Evolutionary conservation across 2,797 vertebrate species (phyloP), one percentile per base, ranked within the genome.

Genomic region (Hapalemur alaotrensis): DNA sequence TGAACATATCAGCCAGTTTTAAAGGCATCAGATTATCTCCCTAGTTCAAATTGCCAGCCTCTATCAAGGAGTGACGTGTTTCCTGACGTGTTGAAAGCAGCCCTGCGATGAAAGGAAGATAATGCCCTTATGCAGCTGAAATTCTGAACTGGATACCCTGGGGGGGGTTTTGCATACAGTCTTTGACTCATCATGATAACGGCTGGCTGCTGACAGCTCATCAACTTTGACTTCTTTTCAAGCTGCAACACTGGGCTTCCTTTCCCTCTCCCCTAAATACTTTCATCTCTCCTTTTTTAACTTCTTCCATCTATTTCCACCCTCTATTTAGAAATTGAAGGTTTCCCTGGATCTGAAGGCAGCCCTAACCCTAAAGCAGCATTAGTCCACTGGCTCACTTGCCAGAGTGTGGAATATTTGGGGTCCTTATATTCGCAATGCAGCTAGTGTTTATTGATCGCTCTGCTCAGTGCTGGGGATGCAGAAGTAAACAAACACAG

Each of bases 151-250:
- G 96, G 87, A 97, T 69, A 88, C 92, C 97, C 94, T 0, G 91
- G 90, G 92, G 93, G 95, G 43, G 67, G 95, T 94, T 92, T 92
- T 93, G 90, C 96, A 78, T 98, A 91, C 87, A 97, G 91, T 95
- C 59, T 95, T 95, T 95, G 97, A 97, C 97, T 98, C 93, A 96
- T 98, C 98, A 98, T 2, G 5, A 93, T 96, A 22, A 69, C 92
- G 95, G 94, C 63, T 91, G 97, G 94, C 57, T 86, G 91, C 70
- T 88, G 95, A 97, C 96, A 98, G 96, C 97, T 97, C 96, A 96
- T 98, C 98, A 98, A 96, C 92, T 98, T 97, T 97, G 97, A 98
- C 97, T 97, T 92, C 93, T 97, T 80, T 98, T 97, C 93, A 98
- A 83, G 32, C 73, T 90, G 11, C 35, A 93, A 65, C 17, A 48